Conservation (phyloP, 2,797 vertebrate species). For the Masticophis lateralis region DNA sequence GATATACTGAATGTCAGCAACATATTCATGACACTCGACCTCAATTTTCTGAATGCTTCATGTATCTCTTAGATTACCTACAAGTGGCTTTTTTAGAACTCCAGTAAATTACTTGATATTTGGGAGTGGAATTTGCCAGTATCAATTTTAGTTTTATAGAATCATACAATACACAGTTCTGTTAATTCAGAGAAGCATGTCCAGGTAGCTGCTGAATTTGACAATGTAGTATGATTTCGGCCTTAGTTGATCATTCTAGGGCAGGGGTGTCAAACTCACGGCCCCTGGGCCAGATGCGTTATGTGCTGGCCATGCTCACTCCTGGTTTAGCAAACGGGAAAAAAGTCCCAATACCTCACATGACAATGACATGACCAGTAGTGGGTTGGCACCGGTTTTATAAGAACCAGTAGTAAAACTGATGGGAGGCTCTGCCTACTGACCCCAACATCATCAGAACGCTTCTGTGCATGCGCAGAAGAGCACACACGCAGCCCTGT, state of each 20-base stretch:
- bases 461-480: too few relatives aligned
- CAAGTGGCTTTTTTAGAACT: background rate
- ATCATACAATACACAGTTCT: background rate
- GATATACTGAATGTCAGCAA: background rate
- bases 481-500: fast-evolving
- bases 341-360: too few relatives aligned
- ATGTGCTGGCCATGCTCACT: too few relatives aligned
- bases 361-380: too few relatives aligned
- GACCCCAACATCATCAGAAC: too few relatives aligned
- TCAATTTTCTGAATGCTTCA: background rate
- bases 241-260: background rate
- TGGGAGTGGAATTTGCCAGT: background rate
- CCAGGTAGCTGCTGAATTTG: background rate
- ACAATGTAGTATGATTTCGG: background rate
- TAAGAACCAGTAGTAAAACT: too few relatives aligned
- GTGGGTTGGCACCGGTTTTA: too few relatives aligned
- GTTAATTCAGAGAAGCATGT: background rate
- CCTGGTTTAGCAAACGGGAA: too few relatives aligned
- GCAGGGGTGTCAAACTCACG: background rate
- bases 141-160: background rate
- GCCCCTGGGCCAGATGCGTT: too few relatives aligned
- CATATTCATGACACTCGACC: background rate
- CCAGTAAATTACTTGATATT: background rate
- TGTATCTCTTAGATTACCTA: background rate
- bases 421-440: too few relatives aligned